Conservation (phyloP, 2,113 vertebrate genomes). For the Dasyurus viverrinus region DNA sequence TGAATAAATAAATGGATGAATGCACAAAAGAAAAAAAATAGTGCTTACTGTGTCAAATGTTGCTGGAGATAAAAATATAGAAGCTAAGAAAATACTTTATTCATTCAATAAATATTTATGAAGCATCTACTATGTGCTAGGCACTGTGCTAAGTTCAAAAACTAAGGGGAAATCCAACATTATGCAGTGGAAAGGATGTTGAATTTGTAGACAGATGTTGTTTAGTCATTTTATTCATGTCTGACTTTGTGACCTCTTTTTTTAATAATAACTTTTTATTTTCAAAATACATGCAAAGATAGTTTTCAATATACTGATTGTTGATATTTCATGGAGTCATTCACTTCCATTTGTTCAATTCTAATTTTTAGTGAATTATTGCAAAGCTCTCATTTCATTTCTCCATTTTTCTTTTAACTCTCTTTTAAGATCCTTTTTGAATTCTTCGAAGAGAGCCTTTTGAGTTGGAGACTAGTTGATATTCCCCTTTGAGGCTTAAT, state of each 20-base stretch:
- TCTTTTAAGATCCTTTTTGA: no score
- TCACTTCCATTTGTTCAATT: no score
- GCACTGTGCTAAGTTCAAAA: not conserved
- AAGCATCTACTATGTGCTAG: not conserved
- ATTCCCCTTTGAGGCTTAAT: no score
- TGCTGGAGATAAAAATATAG: not conserved
- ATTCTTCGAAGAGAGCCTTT: no score
- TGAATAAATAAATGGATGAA: not conserved
- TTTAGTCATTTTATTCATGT: not conserved
- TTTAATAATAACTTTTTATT: no score
- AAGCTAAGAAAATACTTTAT: not conserved
- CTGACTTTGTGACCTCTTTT: not conserved
- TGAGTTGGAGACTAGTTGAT: no score
- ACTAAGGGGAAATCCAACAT: not conserved
- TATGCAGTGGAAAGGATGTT: not conserved
- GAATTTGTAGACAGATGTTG: not conserved
- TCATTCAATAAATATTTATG: not conserved
- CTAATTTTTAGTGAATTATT: no score
- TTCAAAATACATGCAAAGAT: no score
- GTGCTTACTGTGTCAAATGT: not conserved
- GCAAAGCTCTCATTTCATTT: no score
- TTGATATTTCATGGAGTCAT: no score
- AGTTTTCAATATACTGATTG: no score
- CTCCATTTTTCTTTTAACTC: no score
- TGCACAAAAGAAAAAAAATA: not conserved